Evolutionary conservation across 2,888 invertebrate species (phyloP).

Genomic region (Allolobophora icterica): DNA sequence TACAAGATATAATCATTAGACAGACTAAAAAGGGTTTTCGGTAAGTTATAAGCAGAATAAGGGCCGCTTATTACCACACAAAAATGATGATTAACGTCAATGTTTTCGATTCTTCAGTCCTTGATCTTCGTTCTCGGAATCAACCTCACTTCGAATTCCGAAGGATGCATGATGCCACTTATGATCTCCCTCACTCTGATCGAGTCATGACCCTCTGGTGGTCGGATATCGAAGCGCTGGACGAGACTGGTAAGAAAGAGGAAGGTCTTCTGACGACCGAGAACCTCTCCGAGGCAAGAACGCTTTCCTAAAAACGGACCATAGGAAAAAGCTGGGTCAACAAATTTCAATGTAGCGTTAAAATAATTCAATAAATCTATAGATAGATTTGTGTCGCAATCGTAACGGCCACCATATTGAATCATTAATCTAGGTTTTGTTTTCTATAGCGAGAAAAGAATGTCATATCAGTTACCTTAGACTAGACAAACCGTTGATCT

Average conservation of each 20-base stretch:
- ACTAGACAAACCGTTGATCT: too few species aligned
- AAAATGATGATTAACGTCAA: neutral
- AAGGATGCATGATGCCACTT: neutral
- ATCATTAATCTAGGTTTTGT: too few species aligned
- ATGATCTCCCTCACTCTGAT: neutral
- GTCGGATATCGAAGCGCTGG: slow-evolving; percentile 28
- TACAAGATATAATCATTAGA: too few species aligned
- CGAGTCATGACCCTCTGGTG: neutral
- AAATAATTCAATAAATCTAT: neutral
- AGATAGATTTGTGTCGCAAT: neutral
- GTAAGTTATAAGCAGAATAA: neutral
- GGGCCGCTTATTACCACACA: too few species aligned
- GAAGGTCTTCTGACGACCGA: slow-evolving; percentile 24
- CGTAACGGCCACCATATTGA: too few species aligned
- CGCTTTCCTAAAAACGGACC: neutral
- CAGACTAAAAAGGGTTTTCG: too few species aligned
- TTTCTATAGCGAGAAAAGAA: too few species aligned
- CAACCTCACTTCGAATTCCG: neutral
- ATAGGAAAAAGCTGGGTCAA: neutral
- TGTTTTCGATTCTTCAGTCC: neutral
- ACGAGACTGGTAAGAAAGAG: slow-evolving; percentile 28
- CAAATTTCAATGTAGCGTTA: too few species aligned
- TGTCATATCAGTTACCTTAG: too few species aligned
- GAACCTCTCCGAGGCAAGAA: slow-evolving; percentile 28
- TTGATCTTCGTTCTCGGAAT: neutral